Base-by-base conservation (phyloP, 2,113 vertebrate genomes). In the Sceloporus undulatus region DNA sequence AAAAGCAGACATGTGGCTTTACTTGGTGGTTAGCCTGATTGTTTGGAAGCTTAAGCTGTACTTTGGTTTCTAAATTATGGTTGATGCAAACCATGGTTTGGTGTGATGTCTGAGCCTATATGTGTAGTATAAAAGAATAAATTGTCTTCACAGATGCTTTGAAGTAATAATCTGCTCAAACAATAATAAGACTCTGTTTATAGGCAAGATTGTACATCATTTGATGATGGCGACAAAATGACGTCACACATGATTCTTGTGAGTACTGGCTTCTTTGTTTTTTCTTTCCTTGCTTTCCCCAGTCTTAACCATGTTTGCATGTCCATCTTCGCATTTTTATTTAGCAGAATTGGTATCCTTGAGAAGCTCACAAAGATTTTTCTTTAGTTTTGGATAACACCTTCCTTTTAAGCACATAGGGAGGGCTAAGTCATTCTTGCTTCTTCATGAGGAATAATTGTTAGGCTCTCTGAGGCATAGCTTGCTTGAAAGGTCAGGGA, bases 181-280 rank as follows among this genome's bases (percentile, higher is more conserved):
- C 74, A 0, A 13, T 93, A 88, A 92, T 65, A 27, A 66, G 0
- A 95, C 56, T 93, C 6, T 93, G 52, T 95, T 93, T 97, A 93
- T 93, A 97, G 97, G 95, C 95, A 97, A 94, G 96, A 97, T 74
- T 94, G 79, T 95, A 91, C 95, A 90, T 95, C 93, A 88, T 92
- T 95, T 92, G 93, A 52, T 92, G 95, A 92, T 82, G 91, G 73
- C 94, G 94, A 93, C 92, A 95, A 90, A 87, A 80, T 90, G 89
- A 93, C 95, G 93, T 95, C 96, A 75, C 95, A 96, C 40, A 73
- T 90, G 14, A 85, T 95, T 95, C 93, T 96, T 97, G 97, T 97
- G 96, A 97, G 97, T 89, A 90, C 65, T 88, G 29, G 62, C 82
- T 94, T 82, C 48, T 78, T 75, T 89, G 16, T 2, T 40, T 77